These are phyloP conservation scores for Neoitamus cyanurus DNA, from an alignment of 2,888 invertebrate species.

Conservation along the genomic window DNA sequence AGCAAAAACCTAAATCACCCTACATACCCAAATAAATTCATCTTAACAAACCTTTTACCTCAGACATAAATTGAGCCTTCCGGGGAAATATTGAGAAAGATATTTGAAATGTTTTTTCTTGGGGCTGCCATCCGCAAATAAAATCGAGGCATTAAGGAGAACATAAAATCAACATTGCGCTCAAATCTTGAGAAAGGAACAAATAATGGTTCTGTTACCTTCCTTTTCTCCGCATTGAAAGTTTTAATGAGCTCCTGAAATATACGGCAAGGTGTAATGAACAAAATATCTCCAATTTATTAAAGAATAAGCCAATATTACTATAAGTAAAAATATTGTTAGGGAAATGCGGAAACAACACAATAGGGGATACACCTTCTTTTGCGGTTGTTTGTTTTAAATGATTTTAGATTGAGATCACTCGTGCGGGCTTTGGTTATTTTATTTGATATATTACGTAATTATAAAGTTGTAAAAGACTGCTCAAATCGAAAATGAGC, in stretches of 20 bases:
- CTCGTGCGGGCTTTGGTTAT: too few species aligned
- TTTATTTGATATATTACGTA: too few species aligned
- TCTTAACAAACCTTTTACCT: constrained; percentile 1
- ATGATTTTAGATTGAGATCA: neutral
- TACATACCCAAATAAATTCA: constrained; percentile 1
- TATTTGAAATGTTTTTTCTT: neutral
- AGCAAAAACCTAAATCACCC: neutral
- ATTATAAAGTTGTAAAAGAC: too few species aligned
- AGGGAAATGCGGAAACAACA: neutral
- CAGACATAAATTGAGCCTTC: neutral
- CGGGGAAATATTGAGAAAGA: neutral
- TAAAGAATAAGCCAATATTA: neutral
- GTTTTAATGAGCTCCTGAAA: neutral
- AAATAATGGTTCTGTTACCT: neutral
- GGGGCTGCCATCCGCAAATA: neutral
- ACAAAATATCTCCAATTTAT: neutral
- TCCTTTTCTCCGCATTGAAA: neutral
- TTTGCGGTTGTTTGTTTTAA: neutral
- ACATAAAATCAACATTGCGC: neutral
- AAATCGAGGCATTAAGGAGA: neutral
- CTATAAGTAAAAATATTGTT: neutral
- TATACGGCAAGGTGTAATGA: neutral
- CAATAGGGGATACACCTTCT: neutral
- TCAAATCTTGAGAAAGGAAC: neutral
- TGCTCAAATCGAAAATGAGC: too few species aligned